These are phyloP conservation scores for Loxodonta africana DNA, from an alignment of 2,113 vertebrate species.

Conservation along the genomic window DNA sequence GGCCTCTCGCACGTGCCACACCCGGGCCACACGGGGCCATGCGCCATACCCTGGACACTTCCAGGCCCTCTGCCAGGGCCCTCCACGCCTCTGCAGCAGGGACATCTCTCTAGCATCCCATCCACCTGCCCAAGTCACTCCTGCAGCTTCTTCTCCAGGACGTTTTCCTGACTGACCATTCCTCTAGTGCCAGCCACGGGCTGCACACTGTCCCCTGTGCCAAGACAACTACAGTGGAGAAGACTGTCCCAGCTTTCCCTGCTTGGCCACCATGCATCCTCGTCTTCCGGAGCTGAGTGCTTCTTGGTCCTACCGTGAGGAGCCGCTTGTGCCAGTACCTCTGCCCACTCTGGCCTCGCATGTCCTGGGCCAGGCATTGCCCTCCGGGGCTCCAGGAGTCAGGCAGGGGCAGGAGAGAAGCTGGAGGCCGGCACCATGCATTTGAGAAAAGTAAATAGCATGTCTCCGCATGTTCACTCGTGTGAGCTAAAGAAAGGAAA, in stretches of 20 bases:
- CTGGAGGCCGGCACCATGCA: not conserved
- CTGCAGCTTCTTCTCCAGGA: not conserved
- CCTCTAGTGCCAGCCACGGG: rapidly evolving
- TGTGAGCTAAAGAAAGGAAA: rapidly evolving
- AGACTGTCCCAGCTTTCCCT: not conserved
- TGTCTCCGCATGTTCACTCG: rapidly evolving
- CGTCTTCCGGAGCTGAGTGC: rapidly evolving
- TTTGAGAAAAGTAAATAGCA: not conserved
- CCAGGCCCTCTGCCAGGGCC: not conserved
- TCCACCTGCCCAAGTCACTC: not conserved
- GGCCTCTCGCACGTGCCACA: not conserved
- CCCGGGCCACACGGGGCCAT: not conserved
- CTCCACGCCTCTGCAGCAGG: too few relatives aligned
- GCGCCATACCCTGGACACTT: not conserved
- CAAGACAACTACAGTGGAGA: not conserved
- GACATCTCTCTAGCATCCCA: not conserved
- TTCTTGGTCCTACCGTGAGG: rapidly evolving
- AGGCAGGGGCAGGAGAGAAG: not conserved
- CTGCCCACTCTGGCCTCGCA: not conserved
- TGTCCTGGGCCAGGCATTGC: rapidly evolving
- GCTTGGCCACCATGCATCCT: rapidly evolving
- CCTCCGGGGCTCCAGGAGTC: not conserved
- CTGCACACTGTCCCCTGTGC: rapidly evolving
- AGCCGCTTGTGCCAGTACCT: rapidly evolving
- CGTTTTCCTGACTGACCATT: rapidly evolving